Conservation (phyloP, 2,888 invertebrate genomes). For the Helleia helle region DNA sequence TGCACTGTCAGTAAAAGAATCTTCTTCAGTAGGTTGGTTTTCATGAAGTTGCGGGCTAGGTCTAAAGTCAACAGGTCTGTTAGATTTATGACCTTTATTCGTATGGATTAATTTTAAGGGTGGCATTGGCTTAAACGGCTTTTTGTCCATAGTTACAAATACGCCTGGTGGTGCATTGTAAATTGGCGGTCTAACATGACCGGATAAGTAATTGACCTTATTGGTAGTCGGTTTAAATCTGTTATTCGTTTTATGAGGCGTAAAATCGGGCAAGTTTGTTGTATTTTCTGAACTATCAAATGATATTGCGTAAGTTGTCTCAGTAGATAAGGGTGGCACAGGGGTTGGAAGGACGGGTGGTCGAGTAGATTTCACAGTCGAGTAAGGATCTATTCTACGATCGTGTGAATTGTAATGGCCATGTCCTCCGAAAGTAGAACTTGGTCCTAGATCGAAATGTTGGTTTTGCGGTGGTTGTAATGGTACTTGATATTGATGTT, state of each 20-base stretch:
- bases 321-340: slow-evolving; percentile 28
- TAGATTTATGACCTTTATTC: slow-evolving; percentile 36
- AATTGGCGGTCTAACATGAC: slow-evolving; percentile 54
- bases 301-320: slow-evolving; percentile 28
- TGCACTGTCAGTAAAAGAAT: slow-evolving; percentile 40
- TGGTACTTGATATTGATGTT: not conserved
- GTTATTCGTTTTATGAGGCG: slow-evolving; percentile 33
- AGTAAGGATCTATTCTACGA: slow-evolving; percentile 33
- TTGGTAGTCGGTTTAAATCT: slow-evolving; percentile 31
- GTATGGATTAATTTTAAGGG: slow-evolving; percentile 44
- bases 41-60: slow-evolving; percentile 62
- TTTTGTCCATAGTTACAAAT: slow-evolving; percentile 62
- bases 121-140: slow-evolving; percentile 65
- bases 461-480: slow-evolving; percentile 18
- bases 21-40: slow-evolving; percentile 40
- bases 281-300: slow-evolving; percentile 33
- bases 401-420: slow-evolving; percentile 30
- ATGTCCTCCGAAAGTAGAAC: slow-evolving; percentile 17
- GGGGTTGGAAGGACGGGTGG: slow-evolving; percentile 51
- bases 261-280: slow-evolving; percentile 36
- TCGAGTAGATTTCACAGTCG: slow-evolving; percentile 41
- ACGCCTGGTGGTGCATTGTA: slow-evolving; percentile 64
- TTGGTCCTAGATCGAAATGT: slow-evolving; percentile 30
- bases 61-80: slow-evolving; percentile 45
- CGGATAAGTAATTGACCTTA: slow-evolving; percentile 45